Conservation (phyloP, 2,888 invertebrate genomes). For the Allygus modestus region DNA sequence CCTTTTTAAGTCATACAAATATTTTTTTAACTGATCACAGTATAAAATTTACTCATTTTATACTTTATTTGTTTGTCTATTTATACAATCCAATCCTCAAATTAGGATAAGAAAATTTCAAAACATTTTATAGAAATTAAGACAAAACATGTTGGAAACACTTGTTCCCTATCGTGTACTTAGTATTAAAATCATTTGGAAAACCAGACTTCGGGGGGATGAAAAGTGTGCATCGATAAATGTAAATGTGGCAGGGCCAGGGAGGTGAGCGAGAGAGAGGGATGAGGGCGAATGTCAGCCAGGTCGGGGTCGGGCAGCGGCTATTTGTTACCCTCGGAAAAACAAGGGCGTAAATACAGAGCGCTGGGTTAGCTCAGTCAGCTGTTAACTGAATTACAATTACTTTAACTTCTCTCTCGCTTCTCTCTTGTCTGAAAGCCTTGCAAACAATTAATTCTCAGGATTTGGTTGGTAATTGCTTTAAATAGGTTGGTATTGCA, state of each 20-base stretch:
- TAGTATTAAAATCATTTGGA: neutral
- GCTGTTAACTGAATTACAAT: slow-evolving; percentile 52
- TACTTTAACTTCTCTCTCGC: slow-evolving; percentile 21
- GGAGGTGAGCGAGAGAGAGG: slow-evolving; percentile 1
- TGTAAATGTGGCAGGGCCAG: slow-evolving; percentile 35
- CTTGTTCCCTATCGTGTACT: too few relatives aligned
- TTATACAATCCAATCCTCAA: too few relatives aligned
- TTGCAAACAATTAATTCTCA: slow-evolving; percentile 8
- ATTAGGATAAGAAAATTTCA: too few relatives aligned
- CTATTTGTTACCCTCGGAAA: slow-evolving; percentile 59
- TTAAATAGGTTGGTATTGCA: too few relatives aligned
- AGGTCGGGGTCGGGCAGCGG: slow-evolving; percentile 44
- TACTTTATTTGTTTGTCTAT: too few relatives aligned
- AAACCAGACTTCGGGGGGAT: neutral
- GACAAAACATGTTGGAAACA: too few relatives aligned
- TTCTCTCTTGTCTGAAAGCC: neutral
- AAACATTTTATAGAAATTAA: too few relatives aligned
- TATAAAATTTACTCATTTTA: too few relatives aligned
- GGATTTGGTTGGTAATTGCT: neutral
- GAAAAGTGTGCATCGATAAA: slow-evolving; percentile 2
- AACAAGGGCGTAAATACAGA: slow-evolving; percentile 64
- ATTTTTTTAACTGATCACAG: too few relatives aligned
- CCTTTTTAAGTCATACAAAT: too few relatives aligned
- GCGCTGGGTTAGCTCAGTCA: slow-evolving; percentile 31
- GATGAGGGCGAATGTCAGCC: slow-evolving; percentile 55